Conservation (phyloP, 2,113 vertebrate species). For the Pithys albifrons region DNA sequence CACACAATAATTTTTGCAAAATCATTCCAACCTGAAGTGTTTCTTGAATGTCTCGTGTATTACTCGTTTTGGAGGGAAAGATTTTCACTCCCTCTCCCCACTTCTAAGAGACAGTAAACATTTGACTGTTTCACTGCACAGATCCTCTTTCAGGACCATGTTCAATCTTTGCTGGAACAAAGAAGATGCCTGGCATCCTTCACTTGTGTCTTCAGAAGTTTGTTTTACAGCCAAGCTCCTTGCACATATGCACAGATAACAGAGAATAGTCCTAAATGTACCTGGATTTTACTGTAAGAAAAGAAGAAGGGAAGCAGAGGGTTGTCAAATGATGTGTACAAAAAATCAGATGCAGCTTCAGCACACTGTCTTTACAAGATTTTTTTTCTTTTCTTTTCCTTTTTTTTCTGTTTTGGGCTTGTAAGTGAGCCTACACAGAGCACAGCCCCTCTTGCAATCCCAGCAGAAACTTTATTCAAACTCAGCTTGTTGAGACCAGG, state of each 20-base stretch:
- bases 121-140: background rate
- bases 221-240: background rate
- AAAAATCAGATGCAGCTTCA: background rate
- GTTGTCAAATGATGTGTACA: background rate
- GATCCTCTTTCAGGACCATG: background rate
- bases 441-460: background rate
- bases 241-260: background rate
- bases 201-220: background rate
- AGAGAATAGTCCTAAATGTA: background rate
- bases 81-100: background rate
- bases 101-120: background rate
- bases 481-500: background rate
- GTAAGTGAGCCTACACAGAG: background rate
- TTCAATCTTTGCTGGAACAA: background rate
- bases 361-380: background rate
- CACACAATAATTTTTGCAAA: background rate
- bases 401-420: background rate
- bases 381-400: too few species aligned
- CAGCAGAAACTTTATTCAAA: background rate
- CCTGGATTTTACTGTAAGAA: background rate
- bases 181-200: background rate
- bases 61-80: background rate
- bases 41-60: background rate
- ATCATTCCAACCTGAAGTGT: background rate
- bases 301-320: background rate